Evolutionary conservation across 1,140 invertebrate genomes (phyloP).

Genomic region (Drosophila novamexicana): DNA sequence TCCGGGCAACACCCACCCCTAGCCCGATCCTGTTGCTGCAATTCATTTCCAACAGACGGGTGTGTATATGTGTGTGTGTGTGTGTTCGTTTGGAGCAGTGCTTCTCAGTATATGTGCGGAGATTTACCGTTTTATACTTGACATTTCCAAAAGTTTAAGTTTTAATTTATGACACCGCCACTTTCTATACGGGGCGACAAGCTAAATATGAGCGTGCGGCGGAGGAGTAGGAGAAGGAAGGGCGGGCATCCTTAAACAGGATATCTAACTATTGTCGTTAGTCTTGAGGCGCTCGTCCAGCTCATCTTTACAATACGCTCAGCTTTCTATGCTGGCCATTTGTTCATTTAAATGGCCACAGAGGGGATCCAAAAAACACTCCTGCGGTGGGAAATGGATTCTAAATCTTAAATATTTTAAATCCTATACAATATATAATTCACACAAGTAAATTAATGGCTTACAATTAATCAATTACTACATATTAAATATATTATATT

Average conservation of each 20-base stretch:
- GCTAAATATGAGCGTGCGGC: constrained; percentile 74
- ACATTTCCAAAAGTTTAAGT: constrained; percentile 84
- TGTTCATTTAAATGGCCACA: constrained; percentile 3
- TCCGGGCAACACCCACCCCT: constrained; percentile 26
- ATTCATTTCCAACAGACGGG: constrained; percentile 71
- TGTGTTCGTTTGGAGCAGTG: constrained; percentile 52
- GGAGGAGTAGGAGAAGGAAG: no score
- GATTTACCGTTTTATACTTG: constrained; percentile 84
- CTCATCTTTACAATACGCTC: constrained; percentile 27
- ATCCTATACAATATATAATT: no score
- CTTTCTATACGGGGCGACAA: constrained; percentile 79
- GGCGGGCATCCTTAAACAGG: constrained; percentile 66
- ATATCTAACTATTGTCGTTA: constrained; percentile 73
- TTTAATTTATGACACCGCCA: constrained; percentile 84
- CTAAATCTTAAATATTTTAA: not conserved
- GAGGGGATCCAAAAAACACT: not conserved
- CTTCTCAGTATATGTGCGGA: constrained; percentile 60
- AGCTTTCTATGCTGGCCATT: constrained; percentile 3
- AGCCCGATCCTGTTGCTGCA: constrained; percentile 52
- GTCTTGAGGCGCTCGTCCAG: constrained; percentile 38
- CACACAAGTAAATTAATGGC: no score
- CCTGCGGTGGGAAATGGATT: not conserved
- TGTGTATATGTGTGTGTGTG: constrained; percentile 51
- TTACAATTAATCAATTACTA: no score
- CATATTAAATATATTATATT: no score